These are phyloP conservation scores for Malurus splendens DNA, from an alignment of 2,797 vertebrate species.

Conservation along the genomic window DNA sequence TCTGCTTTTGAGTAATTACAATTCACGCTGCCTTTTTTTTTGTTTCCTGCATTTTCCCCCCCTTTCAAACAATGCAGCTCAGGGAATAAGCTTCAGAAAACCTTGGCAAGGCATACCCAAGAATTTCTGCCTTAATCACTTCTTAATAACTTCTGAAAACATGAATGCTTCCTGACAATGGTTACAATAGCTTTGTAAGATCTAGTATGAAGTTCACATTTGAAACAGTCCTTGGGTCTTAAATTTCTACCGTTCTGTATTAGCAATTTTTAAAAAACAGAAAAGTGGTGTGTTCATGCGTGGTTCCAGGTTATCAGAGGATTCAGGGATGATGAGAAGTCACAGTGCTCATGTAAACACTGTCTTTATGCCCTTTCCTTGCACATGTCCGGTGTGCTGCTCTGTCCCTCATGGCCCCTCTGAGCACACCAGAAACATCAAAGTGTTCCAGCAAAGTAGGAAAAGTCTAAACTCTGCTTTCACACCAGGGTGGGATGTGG, in stretches of 20 bases:
- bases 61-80: constrained; percentile 43
- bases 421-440: background rate
- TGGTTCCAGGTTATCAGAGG: background rate
- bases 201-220: constrained; percentile 1
- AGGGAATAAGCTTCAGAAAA: constrained; percentile 60
- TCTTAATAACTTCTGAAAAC: constrained; percentile 61
- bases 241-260: background rate
- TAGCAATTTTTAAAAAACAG: background rate
- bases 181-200: constrained; percentile 36
- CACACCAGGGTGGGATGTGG: background rate
- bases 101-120: constrained; percentile 51
- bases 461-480: background rate
- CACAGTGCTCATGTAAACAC: background rate
- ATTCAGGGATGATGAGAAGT: background rate
- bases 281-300: background rate
- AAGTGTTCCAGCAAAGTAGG: background rate
- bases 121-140: constrained; percentile 58
- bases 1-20: constrained; percentile 63
- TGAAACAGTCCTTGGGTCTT: constrained; percentile 6
- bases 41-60: background rate
- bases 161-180: constrained; percentile 13
- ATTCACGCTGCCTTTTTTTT: background rate
- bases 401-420: background rate
- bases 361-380: background rate
- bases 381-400: background rate